Percentiles rank a stretch among this genome's conserved stretches.
These are phyloP conservation scores for Campylorhamphus procurvoides DNA, from an alignment of 2,113 vertebrate species.

Conservation along the genomic window DNA sequence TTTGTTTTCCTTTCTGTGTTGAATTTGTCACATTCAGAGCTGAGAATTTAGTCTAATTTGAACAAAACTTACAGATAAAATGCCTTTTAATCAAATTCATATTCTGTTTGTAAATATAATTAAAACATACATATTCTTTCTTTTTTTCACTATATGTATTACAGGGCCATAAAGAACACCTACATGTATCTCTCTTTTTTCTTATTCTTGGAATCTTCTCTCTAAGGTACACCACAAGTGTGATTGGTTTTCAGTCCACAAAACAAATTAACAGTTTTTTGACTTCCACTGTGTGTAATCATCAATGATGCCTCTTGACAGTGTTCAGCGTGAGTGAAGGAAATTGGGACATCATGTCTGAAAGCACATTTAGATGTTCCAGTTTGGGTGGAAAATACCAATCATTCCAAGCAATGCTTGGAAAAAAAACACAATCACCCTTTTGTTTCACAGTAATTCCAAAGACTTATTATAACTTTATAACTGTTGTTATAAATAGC, in stretches of 20 bases:
- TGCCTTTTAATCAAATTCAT: neutral
- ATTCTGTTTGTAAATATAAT: neutral
- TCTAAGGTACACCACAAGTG: neutral
- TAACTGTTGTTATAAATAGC: neutral
- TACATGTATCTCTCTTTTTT: neutral
- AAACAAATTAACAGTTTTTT: neutral
- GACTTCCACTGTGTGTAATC: neutral
- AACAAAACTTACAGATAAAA: neutral
- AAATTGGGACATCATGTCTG: neutral
- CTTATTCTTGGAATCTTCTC: neutral
- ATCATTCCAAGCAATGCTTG: neutral
- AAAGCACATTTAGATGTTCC: neutral
- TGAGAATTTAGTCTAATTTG: neutral
- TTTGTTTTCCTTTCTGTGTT: neutral
- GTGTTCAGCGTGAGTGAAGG: neutral
- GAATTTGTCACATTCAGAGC: neutral
- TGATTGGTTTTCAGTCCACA: neutral
- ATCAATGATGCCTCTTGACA: neutral
- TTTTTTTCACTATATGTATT: neutral
- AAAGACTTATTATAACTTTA: neutral
- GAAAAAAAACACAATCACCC: neutral
- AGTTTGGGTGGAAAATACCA: neutral
- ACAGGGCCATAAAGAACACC: fast-evolving
- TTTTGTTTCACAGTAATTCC: neutral
- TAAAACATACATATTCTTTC: neutral